These are phyloP conservation scores for Promerops cafer DNA, from an alignment of 2,113 vertebrate species.

Conservation along the genomic window DNA sequence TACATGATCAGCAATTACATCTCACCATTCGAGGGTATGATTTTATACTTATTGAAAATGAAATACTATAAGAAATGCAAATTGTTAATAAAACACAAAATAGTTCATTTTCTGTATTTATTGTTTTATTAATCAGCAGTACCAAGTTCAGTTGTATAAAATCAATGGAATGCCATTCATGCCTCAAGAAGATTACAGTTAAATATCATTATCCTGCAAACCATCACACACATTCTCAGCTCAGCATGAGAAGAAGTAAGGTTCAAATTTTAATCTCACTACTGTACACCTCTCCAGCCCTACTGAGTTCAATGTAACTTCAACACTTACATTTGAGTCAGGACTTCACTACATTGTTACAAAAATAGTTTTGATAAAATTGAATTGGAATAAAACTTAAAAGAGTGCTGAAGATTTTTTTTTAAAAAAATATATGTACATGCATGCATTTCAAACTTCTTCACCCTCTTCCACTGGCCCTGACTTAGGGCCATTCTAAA, in stretches of 20 bases:
- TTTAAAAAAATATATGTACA: neutral
- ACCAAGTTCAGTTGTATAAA: neutral
- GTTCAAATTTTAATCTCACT: neutral
- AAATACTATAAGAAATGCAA: slow-evolving; percentile 54
- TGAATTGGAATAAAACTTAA: neutral
- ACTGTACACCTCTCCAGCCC: neutral
- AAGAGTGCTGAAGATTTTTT: neutral
- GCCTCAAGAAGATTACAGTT: neutral
- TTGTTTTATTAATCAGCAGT: neutral
- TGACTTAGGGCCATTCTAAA: neutral
- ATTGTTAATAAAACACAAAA: slow-evolving; percentile 62
- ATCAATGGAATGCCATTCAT: neutral
- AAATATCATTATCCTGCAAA: neutral
- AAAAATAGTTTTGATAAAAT: neutral
- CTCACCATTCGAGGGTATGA: slow-evolving; percentile 79
- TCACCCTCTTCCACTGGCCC: neutral
- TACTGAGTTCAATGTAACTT: neutral
- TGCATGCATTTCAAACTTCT: neutral
- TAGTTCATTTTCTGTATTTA: slow-evolving; percentile 37
- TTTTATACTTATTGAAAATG: slow-evolving; percentile 67
- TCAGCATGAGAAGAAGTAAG: neutral
- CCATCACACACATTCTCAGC: neutral
- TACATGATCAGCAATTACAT: slow-evolving; percentile 89
- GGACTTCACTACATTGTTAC: neutral
- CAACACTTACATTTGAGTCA: neutral